Base-by-base conservation (phyloP, 92 coral and sea anemone genomes). In the Palythoa heliodiscus region DNA sequence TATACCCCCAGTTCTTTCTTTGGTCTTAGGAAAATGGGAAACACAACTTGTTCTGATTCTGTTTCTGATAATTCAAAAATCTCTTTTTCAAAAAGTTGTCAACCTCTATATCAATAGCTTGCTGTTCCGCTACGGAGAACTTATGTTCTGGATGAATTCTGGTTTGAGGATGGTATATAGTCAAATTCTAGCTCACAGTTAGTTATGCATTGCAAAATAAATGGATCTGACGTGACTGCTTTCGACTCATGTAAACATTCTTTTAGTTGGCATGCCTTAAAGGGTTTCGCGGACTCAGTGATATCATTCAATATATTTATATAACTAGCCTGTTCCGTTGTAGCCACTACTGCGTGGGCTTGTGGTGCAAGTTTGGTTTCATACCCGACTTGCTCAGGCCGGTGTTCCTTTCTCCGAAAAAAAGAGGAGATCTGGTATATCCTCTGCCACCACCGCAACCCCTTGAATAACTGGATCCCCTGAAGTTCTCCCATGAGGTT, bases 1-100 rank as follows among this genome's bases (percentile, higher is more conserved):
- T 1, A 74, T 64, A 83, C 1, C n/a, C 91, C 91, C 4, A 87
- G 88, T 63, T 92, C 91, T 71, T 92, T 92, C 66, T 91, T 91
- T 53, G 95, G 92, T 50, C 92, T 80, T 25, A 86, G 76, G 69
- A 92, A 91, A 82, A 86, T 89, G 23, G 70, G 70, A 3, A 83
- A 85, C 17, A 85, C 20, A 85, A 85, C 53, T 58, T 85, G 64
- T 52, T 73, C 83, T 1, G 23, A 11, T 61, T 75, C 83, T 2
- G 83, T 14, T 17, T 35, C 29, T 39, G 83, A 85, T 11, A 7
- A 64, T 64, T 88, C 91, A 74, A 78, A 79, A 47, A 91, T 52
- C 38, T 23, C 60, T 82, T 88, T 88, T 78, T 53, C 72, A 86
- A 82, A 40, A 86, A 52, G 5, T 50, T 70, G n/a, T 67, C 73